Evolutionary conservation across 2,797 vertebrate genomes (phyloP).

Genomic region (Chiroxiphia lanceolata): DNA sequence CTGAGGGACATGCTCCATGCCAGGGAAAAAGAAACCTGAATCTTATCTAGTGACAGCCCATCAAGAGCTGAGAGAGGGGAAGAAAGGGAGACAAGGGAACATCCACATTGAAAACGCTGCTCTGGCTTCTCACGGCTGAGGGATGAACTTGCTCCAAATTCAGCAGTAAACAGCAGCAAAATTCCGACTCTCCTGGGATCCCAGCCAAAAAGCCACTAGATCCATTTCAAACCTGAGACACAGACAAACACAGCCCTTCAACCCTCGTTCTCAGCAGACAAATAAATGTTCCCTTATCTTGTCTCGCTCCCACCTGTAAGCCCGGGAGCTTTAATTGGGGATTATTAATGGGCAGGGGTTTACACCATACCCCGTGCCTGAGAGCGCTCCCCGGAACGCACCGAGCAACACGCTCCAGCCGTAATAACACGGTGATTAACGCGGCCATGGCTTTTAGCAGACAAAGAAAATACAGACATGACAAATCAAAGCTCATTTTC

Average conservation of each 20-base stretch:
- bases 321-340: neutral
- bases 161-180: slow-evolving; percentile 30
- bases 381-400: neutral
- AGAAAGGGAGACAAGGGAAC: neutral
- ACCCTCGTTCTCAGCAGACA: neutral
- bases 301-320: neutral
- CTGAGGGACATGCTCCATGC: neutral
- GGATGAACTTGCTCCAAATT: slow-evolving; percentile 35
- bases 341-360: slow-evolving; percentile 14
- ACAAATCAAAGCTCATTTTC: slow-evolving; percentile 61
- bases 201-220: slow-evolving; percentile 50
- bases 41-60: slow-evolving; percentile 12
- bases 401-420: neutral
- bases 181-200: slow-evolving; percentile 26
- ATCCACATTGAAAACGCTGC: neutral
- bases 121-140: neutral
- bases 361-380: neutral
- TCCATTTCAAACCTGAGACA: slow-evolving; percentile 40
- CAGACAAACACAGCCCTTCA: slow-evolving; percentile 43
- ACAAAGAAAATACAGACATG: slow-evolving; percentile 59
- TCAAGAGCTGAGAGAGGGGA: neutral
- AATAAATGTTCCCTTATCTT: neutral
- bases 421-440: slow-evolving; percentile 12
- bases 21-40: neutral
- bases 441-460: slow-evolving; percentile 46